Evolutionary conservation across 2,797 vertebrate genomes (phyloP).

Genomic region (Channa striata): DNA sequence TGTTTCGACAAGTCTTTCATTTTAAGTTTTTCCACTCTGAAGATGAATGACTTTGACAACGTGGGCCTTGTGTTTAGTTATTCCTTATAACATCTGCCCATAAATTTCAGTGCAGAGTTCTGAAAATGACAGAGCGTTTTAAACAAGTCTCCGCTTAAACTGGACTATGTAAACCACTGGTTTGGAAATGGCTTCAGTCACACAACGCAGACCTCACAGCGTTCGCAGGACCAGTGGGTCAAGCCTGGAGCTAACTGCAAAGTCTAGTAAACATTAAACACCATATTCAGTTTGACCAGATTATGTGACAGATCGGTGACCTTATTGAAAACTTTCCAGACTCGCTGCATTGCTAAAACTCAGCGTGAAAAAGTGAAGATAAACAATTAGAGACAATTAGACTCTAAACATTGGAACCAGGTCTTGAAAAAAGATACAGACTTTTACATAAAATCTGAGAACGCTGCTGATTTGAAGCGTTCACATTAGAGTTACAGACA

Average conservation of each 20-base stretch:
- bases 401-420: no score
- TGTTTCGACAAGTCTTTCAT: neutral
- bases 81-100: conserved; percentile 3
- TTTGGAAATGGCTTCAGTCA: neutral
- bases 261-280: no score
- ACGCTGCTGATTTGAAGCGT: no score
- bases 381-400: no score
- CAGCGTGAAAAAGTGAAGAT: no score
- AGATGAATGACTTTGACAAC: neutral
- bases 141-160: neutral
- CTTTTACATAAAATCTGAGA: no score
- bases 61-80: neutral
- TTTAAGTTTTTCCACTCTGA: neutral
- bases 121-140: neutral
- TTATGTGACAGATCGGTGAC: no score
- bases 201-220: neutral
- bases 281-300: no score
- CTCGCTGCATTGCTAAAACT: no score
- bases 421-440: no score
- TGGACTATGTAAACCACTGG: neutral
- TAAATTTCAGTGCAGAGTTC: neutral
- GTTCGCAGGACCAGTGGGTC: neutral
- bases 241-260: neutral
- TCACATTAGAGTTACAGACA: neutral
- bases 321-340: no score